These are phyloP conservation scores for Sterrhoptilus dennistouni DNA, from an alignment of 2,113 vertebrate species.

Conservation along the genomic window DNA sequence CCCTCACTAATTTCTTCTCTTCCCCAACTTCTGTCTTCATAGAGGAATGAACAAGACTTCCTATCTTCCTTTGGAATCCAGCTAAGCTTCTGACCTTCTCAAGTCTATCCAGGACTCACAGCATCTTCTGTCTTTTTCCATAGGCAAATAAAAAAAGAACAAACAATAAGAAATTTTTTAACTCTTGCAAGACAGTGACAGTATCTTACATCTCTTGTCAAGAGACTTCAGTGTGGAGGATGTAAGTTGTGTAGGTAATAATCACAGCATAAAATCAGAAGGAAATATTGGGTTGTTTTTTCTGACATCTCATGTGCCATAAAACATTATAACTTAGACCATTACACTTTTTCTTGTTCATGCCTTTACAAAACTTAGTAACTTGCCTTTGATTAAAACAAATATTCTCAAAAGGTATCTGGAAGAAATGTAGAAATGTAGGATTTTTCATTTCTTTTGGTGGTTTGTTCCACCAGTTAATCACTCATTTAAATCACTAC, in stretches of 20 bases:
- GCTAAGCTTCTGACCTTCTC: neutral
- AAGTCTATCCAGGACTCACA: neutral
- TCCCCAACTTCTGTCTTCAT: neutral
- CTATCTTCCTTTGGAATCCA: neutral
- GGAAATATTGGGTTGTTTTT: neutral
- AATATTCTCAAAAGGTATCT: neutral
- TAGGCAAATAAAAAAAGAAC: neutral
- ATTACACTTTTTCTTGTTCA: neutral
- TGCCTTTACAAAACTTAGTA: neutral
- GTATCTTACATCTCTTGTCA: conserved; percentile 2
- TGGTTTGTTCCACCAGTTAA: neutral
- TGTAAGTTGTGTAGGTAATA: conserved; percentile 4
- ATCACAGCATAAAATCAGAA: neutral
- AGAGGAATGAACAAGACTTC: neutral
- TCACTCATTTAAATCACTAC: neutral
- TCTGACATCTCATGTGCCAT: neutral
- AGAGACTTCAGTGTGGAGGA: neutral
- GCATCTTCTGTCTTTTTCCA: accelerated
- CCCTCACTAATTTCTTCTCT: neutral
- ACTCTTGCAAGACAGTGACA: conserved; percentile 22
- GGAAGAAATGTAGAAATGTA: neutral
- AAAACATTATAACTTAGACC: neutral
- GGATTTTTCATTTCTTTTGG: neutral
- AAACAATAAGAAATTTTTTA: conserved; percentile 27
- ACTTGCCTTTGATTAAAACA: neutral